Base-by-base conservation (phyloP, 2,113 vertebrate species). In the Gallinago media region DNA sequence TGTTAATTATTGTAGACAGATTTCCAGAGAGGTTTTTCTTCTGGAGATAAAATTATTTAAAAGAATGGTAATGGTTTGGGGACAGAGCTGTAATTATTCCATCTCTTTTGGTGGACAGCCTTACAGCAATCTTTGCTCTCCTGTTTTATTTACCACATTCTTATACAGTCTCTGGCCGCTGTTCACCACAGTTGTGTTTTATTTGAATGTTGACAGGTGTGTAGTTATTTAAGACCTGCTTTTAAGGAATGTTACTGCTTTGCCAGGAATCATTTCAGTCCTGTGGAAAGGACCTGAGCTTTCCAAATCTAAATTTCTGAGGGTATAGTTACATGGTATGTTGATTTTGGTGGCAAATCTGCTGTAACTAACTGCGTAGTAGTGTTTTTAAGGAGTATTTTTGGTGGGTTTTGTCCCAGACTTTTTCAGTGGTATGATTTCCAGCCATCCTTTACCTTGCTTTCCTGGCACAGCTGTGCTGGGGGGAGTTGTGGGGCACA, bases 171-270 rank as follows among this genome's bases (percentile, higher is more conserved):
- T 92, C 85, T 95, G 92, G 63, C 90, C 2, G 29, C 85, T 74
- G 71, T 88, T 95, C 56, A 15, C 88, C 62, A 14, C 8, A 26
- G 54, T 49, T 81, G 32, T 86, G 77, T 88, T 97, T 96, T 77
- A 94, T 96, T 94, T 85, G 93, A 85, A 68, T 68, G 77, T 85
- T 8, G n/a, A 82, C 87, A 94, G 94, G 93, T 95, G 93, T 88
- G 94, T 59, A 59, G 83, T 96, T 95, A 96, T 92, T 95, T 95
- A 92, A 92, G 89, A 86, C 89, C 20, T 6, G 3, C 70, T 89
- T 91, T 73, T 93, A 93, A 92, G 92, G 89, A 96, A 95, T 95
- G 91, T 93, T 93, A 65, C 54, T 0, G 0, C 73, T 93, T 91
- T 93, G 92, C 87, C 89, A 94, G 82, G 58, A 71, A 93, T 88